Evolutionary conservation across 1,140 invertebrate species (phyloP), one percentile per base, ranked within the genome.

Genomic region (Saccostrea echinata): DNA sequence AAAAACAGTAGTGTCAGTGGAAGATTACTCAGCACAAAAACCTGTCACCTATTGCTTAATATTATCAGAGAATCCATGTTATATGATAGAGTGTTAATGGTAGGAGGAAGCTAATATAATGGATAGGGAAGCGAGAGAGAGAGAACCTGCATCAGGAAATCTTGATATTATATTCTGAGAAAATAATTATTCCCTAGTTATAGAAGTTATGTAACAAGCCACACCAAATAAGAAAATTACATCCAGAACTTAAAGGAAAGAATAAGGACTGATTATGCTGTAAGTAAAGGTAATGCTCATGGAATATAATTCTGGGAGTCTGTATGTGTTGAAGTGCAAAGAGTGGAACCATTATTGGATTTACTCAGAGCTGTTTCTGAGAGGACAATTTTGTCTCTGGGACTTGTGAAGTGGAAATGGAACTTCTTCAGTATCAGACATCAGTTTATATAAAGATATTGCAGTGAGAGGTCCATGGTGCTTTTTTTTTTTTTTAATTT

Each of bases 281-380:
- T 21, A 43, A 43, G 43, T 6, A 8, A 61, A 61, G n/a, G 55
- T 61, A 61, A 61, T 61, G 55, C n/a, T 61, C 16, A 6, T 16
- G 55, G n/a, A 61, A 61, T 21, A 61, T 18, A 21, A 18, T 21
- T 21, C n/a, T 61, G 55, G n/a, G n/a, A 61, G n/a, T 61, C 55
- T 3, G 55, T n/a, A n/a, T 61, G 55, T 61, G 16, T 61, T 61
- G 18, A 61, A 61, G 55, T 61, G 18, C 55, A 18, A 33, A 76
- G 68, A 76, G 13, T 30, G 16, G 13, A 27, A 76, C 33, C 8
- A 76, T 30, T 76, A 76, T 76, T 76, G 68, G 68, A 76, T 76
- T 76, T 76, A 76, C 68, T 30, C 68, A 27, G 30, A 30, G 68
- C 68, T 11, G 11, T 16, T 76, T 76, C 68, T 27, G 13, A 76